phyloP scores from a whole-genome alignment of 2,797 vertebrate genomes.

The Pangasius sanitwongsei region DNA sequence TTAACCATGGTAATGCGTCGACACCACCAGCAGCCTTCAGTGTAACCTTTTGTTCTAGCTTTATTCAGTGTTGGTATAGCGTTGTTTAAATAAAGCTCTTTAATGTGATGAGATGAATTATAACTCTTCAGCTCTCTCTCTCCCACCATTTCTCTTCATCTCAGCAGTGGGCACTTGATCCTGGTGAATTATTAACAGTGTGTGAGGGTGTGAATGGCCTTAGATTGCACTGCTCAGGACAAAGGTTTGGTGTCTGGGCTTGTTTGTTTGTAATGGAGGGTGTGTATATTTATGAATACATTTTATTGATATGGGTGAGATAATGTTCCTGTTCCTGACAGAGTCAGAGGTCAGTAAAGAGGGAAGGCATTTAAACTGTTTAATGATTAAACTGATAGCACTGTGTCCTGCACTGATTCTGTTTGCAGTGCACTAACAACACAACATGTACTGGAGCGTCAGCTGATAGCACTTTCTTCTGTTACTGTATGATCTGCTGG shows the following conservation, averaged over 20 bases:
- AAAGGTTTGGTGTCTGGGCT: conserved; percentile 50
- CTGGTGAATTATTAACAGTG: conserved; percentile 47
- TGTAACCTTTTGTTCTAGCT: background rate
- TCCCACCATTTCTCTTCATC: conserved; percentile 29
- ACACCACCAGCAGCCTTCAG: background rate
- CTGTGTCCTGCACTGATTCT: conserved; percentile 31
- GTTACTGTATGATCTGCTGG: background rate
- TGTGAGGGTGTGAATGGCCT: conserved; percentile 25
- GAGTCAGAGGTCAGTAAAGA: background rate
- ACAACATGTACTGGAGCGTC: background rate
- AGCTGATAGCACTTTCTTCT: background rate
- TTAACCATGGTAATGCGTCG: background rate
- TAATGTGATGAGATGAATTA: background rate
- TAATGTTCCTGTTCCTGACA: background rate
- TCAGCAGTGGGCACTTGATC: conserved; percentile 27
- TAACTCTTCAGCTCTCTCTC: conserved; percentile 17
- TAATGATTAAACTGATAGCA: conserved; percentile 48
- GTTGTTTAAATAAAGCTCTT: conserved; percentile 6
- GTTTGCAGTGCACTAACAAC: conserved; percentile 35
- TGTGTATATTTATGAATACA: conserved; percentile 1
- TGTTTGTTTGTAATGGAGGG: conserved; percentile 30
- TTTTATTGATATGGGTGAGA: conserved; percentile 10
- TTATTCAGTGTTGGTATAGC: background rate
- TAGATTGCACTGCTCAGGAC: conserved; percentile 39
- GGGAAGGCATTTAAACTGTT: conserved; percentile 8